These are phyloP conservation scores for Galaxias olidus DNA, from an alignment of 2,797 vertebrate species.

Conservation along the genomic window DNA sequence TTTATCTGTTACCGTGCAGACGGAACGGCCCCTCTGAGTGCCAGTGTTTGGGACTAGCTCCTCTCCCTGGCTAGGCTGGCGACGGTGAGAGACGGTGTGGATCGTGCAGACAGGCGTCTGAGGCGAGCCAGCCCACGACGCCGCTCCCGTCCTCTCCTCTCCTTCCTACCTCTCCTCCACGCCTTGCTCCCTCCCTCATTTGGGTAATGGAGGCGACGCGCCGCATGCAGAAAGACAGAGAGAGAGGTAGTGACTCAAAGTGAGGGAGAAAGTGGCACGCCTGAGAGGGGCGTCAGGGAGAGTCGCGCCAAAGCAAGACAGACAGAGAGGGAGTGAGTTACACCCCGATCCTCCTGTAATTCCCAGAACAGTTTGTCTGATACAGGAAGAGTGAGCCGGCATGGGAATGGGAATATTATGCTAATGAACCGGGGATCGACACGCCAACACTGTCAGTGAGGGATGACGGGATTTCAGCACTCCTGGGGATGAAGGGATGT, in stretches of 20 bases:
- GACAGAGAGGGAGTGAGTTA: constrained; percentile 28
- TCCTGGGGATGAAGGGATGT: constrained; percentile 41
- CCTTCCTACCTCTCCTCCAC: no score
- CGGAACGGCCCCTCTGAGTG: no score
- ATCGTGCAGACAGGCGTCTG: no score
- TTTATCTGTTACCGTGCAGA: no score
- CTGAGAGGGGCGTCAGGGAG: constrained; percentile 3
- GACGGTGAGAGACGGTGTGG: no score
- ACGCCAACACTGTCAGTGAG: constrained; percentile 57
- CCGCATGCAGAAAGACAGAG: background rate
- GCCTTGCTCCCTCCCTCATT: no score
- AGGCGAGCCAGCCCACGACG: no score
- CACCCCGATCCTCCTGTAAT: constrained; percentile 41
- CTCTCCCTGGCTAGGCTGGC: no score
- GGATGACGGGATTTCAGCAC: constrained; percentile 60
- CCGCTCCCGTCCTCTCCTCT: no score
- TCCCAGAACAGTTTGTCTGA: constrained; percentile 60
- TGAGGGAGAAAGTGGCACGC: background rate
- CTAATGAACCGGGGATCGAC: constrained; percentile 57
- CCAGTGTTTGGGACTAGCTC: no score
- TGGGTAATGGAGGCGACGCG: no score
- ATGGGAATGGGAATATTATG: constrained; percentile 73
- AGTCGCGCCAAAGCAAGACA: constrained; percentile 9
- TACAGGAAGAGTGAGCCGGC: constrained; percentile 51
- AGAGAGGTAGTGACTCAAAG: background rate